Conservation (phyloP, 2,113 vertebrate species). For the Alces alces region DNA sequence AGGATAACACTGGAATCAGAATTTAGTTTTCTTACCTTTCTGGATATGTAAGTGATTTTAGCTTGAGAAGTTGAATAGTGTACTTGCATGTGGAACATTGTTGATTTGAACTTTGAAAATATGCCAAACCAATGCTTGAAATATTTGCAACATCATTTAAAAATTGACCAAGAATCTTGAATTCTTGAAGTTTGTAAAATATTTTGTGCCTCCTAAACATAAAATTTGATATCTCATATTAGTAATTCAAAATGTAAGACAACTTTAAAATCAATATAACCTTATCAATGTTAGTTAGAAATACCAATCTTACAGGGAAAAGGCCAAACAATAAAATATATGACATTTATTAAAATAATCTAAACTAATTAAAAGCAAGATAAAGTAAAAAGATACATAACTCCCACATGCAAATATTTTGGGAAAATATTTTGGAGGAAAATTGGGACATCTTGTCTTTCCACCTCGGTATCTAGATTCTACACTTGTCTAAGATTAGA, state of each 20-base stretch:
- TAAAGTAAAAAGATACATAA: neutral
- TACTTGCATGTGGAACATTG: neutral
- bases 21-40: conserved; percentile 60
- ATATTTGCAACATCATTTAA: conserved; percentile 47
- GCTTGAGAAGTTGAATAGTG: conserved; percentile 23
- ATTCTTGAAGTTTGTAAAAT: conserved; percentile 47
- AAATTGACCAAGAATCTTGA: conserved; percentile 65
- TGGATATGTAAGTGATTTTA: conserved; percentile 68
- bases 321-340: neutral
- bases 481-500: neutral
- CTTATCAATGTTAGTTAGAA: neutral
- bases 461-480: neutral
- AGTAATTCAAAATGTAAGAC: neutral
- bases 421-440: neutral
- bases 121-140: conserved; percentile 54
- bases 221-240: conserved; percentile 19
- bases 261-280: neutral
- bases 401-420: neutral
- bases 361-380: neutral
- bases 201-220: conserved; percentile 38
- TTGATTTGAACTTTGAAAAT: neutral
- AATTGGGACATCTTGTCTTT: neutral
- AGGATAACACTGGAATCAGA: neutral
- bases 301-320: neutral
- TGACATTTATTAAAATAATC: conserved; percentile 1